Base-by-base conservation (phyloP, 2,113 vertebrate genomes). In the Coturnix japonica region DNA sequence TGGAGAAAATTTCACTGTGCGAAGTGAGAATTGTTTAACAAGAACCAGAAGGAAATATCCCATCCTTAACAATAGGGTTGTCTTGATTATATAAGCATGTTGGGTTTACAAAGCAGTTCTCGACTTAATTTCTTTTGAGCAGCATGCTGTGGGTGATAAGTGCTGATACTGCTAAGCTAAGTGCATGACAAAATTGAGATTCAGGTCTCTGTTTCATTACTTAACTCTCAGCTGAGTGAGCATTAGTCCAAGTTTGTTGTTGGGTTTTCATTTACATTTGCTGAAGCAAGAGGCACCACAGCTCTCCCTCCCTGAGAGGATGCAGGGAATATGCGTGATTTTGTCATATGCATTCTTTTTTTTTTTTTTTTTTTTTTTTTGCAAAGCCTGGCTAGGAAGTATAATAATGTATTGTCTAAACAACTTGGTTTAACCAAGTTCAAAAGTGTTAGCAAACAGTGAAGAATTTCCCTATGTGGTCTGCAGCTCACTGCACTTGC, bases 51-150 rank as follows among this genome's bases (percentile, higher is more conserved):
- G 31, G 85, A 83, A 93, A 67, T 47, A 71, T 8, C 26, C 35
- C 61, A 19, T 83, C 31, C n/a, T 18, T 30, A 76, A 76, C 28
- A 35, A 53, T 53, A 65, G 57, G 67, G 73, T 28, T 61, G 31
- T 47, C 54, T 83, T 1, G 0, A 47, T 81, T 87, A 83, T 83
- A 65, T 89, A 87, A 70, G 14, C 2, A 0, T 37, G 72, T 71
- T 89, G 6, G 13, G 12, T 74, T 90, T 80, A 74, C 79, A 79
- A 91, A 92, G 64, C 11, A 85, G 64, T 95, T 88, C 95, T 85
- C 60, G 53, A 54, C 86, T 87, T 72, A 31, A 19, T 56, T 30
- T 56, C 17, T 56, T 31, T 53, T 26, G 51, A 30, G 51, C 2
- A 8, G 51, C 51, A 17, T 30, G 6, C 21, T n/a, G 51, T 73